Evolutionary conservation across 2,888 invertebrate genomes (phyloP).

Genomic region (Sesia bembeciformis): DNA sequence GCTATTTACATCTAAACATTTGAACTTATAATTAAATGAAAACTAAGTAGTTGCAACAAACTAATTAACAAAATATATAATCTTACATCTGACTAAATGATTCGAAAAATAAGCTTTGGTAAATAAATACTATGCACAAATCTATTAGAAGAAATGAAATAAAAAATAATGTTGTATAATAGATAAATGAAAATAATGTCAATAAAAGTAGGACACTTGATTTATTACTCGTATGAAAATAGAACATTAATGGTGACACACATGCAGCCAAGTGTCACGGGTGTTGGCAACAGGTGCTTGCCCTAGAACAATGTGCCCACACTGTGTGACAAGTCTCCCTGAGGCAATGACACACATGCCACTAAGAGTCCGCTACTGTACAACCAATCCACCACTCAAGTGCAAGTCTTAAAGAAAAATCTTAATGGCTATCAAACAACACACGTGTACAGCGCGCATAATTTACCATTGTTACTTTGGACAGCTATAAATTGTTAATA

Average conservation of each 20-base stretch:
- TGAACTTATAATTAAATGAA: constrained; percentile 17
- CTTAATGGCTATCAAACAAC: constrained; percentile 28
- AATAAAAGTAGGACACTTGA: constrained; percentile 4
- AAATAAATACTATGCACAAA: neutral
- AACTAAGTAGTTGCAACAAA: neutral
- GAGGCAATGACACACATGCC: constrained; percentile 41
- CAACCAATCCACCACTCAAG: constrained; percentile 20
- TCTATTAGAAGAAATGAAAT: neutral
- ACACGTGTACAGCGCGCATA: neutral
- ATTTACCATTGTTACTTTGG: neutral
- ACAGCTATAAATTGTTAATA: neutral
- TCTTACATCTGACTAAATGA: neutral
- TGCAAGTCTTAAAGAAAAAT: constrained; percentile 42
- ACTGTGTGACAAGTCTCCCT: constrained; percentile 30
- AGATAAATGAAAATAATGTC: neutral
- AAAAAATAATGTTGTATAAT: too few relatives aligned
- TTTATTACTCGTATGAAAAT: constrained; percentile 15
- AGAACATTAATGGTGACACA: constrained; percentile 37
- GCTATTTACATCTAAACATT: constrained; percentile 33
- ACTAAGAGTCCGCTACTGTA: constrained; percentile 26
- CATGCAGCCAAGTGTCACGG: constrained; percentile 48
- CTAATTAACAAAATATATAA: neutral
- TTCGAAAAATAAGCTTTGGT: neutral
- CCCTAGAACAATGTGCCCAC: constrained; percentile 38
- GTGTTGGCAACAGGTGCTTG: constrained; percentile 40